Conservation (phyloP, 2,888 invertebrate species). For the Merodon equestris region DNA sequence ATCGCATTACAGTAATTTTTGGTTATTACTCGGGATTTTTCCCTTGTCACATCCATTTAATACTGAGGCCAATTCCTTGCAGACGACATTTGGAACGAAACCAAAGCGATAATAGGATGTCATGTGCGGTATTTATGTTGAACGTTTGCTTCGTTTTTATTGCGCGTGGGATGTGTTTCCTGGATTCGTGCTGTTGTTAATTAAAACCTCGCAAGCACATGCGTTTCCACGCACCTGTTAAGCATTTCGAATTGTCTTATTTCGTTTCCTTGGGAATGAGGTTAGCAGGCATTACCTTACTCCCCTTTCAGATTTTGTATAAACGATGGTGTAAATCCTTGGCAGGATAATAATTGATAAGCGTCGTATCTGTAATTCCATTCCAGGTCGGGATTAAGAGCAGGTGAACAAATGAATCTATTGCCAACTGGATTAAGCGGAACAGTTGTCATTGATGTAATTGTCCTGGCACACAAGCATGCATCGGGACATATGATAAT, state of each 20-base stretch:
- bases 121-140: slow-evolving; percentile 56
- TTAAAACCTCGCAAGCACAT: slow-evolving; percentile 57
- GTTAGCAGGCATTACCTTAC: too few species aligned
- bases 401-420: slow-evolving; percentile 48
- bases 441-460: slow-evolving; percentile 48
- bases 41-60: slow-evolving; percentile 43
- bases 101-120: slow-evolving; percentile 56
- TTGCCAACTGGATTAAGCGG: slow-evolving; percentile 47
- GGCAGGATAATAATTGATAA: slow-evolving; percentile 63
- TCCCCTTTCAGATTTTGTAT: too few species aligned
- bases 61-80: slow-evolving; percentile 20
- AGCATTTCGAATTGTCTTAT: too few species aligned
- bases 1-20: slow-evolving; percentile 55
- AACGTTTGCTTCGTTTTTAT: slow-evolving; percentile 14
- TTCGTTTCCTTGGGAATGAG: too few species aligned
- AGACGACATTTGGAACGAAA: slow-evolving; percentile 36
- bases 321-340: slow-evolving; percentile 41
- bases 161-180: slow-evolving; percentile 3
- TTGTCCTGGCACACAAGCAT: slow-evolving; percentile 1
- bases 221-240: slow-evolving; percentile 51
- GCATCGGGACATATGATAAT: too few species aligned
- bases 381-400: slow-evolving; percentile 56
- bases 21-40: slow-evolving; percentile 56
- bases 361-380: slow-evolving; percentile 34
- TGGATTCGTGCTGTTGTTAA: slow-evolving; percentile 50